These are phyloP conservation scores for Listrodromus nycthemerus DNA, from an alignment of 2,888 invertebrate genomes.

Conservation along the genomic window DNA sequence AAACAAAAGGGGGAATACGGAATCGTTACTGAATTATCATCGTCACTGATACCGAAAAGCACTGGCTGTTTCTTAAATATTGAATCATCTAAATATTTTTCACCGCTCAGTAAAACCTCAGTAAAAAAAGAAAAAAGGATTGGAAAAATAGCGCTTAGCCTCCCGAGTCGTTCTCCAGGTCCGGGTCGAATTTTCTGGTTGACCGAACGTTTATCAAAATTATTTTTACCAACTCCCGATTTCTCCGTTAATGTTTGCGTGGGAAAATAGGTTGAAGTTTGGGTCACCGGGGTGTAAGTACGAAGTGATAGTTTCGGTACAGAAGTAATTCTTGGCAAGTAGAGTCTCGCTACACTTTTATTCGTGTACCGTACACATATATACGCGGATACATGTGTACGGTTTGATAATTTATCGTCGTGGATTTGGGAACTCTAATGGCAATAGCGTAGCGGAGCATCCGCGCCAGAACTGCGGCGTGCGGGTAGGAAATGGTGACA, in stretches of 20 bases:
- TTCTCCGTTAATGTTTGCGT: constrained; percentile 6
- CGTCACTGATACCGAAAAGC: constrained; percentile 27
- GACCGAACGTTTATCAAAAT: neutral
- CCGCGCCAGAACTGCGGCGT: constrained; percentile 66
- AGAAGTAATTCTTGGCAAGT: constrained; percentile 67
- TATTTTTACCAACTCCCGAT: neutral
- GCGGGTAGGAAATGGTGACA: constrained; percentile 65
- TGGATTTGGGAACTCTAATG: constrained; percentile 72
- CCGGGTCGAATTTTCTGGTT: neutral
- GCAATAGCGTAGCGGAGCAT: constrained; percentile 64
- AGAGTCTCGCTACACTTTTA: constrained; percentile 39
- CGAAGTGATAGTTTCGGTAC: constrained; percentile 60
- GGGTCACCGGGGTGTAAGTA: neutral
- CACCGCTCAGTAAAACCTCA: neutral
- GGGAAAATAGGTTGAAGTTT: constrained; percentile 29
- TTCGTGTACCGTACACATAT: neutral
- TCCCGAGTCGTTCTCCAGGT: neutral
- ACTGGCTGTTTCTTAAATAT: constrained; percentile 62
- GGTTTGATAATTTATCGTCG: constrained; percentile 70
- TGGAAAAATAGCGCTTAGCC: neutral
- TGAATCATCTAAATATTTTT: constrained; percentile 67
- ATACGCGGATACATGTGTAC: constrained; percentile 26
- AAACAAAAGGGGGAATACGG: constrained; percentile 49
- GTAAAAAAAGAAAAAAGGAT: constrained; percentile 18
- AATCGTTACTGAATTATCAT: constrained; percentile 67